Conservation (phyloP, 2,113 vertebrate genomes). For the Microtus ochrogaster region DNA sequence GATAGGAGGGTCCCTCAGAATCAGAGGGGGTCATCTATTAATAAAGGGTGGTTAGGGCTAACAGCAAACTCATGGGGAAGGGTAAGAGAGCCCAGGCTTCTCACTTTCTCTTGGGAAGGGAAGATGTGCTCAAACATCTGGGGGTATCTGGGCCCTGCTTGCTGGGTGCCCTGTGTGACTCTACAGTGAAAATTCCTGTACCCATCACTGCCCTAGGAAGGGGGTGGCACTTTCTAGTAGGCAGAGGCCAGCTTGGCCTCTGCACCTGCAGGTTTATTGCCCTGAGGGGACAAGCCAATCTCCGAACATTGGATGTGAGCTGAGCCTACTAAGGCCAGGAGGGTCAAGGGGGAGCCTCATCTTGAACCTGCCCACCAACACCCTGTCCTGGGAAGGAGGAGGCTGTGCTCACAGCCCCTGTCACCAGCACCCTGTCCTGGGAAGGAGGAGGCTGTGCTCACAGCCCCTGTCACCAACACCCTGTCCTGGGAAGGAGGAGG, state of each 20-base stretch:
- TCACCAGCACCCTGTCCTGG: no score
- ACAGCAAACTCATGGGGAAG: neutral
- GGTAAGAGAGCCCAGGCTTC: neutral
- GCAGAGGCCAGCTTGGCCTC: neutral
- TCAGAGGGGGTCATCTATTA: neutral
- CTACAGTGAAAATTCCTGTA: neutral
- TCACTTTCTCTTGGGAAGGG: slow-evolving; percentile 2
- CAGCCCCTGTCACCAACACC: no score
- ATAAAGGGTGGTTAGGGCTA: neutral
- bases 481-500: neutral
- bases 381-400: neutral
- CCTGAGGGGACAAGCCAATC: neutral
- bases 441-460: neutral
- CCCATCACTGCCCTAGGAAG: neutral
- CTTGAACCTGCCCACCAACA: neutral
- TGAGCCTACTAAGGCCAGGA: neutral
- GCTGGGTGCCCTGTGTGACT: neutral
- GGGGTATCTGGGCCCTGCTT: neutral
- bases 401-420: neutral
- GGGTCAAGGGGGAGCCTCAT: neutral
- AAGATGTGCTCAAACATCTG: neutral
- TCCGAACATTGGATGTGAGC: neutral
- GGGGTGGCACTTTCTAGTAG: neutral
- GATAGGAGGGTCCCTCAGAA: neutral
- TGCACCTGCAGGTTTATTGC: neutral